Conservation (phyloP, 92 coral and sea anemone species). For the Virgularia gustaviana region DNA sequence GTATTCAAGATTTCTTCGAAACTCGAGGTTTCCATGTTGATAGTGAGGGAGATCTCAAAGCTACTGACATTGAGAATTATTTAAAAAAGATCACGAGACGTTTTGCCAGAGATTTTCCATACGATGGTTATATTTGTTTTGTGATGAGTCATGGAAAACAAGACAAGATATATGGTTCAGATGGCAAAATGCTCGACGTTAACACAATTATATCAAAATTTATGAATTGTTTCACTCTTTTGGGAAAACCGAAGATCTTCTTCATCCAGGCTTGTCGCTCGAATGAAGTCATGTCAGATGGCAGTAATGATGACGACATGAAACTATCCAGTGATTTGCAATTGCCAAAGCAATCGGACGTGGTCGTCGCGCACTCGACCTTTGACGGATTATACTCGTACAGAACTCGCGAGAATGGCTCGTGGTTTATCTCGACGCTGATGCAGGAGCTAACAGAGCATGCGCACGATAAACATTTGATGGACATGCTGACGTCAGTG, state of each 20-base stretch:
- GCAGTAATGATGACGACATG: too few species aligned
- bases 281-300: constrained; percentile 51
- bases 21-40: constrained; percentile 54
- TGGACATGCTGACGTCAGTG: constrained; percentile 82
- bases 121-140: too few species aligned
- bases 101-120: constrained; percentile 67
- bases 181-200: constrained; percentile 48
- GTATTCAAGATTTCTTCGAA: constrained; percentile 52
- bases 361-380: constrained; percentile 71
- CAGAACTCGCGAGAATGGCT: constrained; percentile 54
- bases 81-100: too few species aligned
- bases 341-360: constrained; percentile 72
- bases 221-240: constrained; percentile 71
- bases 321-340: constrained; percentile 45
- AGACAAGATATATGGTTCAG: constrained; percentile 65
- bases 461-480: constrained; percentile 55
- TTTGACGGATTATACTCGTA: constrained; percentile 71
- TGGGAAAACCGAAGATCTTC: too few species aligned
- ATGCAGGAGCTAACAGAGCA: constrained; percentile 52
- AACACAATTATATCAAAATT: constrained; percentile 61
- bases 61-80: constrained; percentile 40
- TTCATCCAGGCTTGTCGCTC: too few species aligned
- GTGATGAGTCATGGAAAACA: too few species aligned
- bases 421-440: constrained; percentile 65
- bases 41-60: constrained; percentile 6